A percentile compares a stretch with the other conserved stretches of the same genome.
Evolutionary conservation across 92 coral and sea anemone genomes (phyloP).

Genomic region (Palythoa heliodiscus): DNA sequence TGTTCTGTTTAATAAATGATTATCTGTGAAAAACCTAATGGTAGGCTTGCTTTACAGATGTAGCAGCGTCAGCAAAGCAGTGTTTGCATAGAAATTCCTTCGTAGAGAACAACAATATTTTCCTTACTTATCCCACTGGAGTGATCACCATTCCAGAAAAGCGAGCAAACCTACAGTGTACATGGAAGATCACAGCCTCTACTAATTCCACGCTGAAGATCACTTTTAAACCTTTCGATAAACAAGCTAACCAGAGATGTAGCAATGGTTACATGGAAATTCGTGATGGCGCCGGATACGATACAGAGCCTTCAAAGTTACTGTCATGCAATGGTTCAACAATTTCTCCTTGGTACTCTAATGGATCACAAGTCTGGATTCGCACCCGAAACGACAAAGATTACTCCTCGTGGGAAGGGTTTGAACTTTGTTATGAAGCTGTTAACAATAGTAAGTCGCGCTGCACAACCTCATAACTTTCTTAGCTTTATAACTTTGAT

Average conservation of each 20-base stretch:
- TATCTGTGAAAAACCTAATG: not conserved
- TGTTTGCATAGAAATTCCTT: conserved; percentile 36
- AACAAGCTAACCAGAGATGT: not conserved
- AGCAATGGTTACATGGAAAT: conserved; percentile 20
- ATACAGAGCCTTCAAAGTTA: not conserved
- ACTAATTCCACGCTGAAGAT: conserved; percentile 3
- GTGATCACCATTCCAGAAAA: not conserved
- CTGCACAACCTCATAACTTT: too few species aligned
- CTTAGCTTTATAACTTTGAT: too few species aligned
- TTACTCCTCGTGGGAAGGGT: conserved; percentile 15
- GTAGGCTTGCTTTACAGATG: not conserved
- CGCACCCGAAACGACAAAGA: conserved; percentile 37
- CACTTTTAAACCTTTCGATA: conserved; percentile 10
- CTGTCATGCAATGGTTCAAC: conserved; percentile 22
- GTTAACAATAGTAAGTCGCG: not conserved
- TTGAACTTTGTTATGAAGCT: conserved; percentile 34
- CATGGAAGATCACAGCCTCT: conserved; percentile 28
- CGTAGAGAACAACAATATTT: conserved; percentile 34
- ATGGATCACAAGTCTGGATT: conserved; percentile 17
- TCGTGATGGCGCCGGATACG: conserved; percentile 35
- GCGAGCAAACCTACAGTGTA: not conserved
- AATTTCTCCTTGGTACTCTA: conserved; percentile 23
- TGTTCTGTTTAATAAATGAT: not conserved
- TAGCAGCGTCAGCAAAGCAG: not conserved
- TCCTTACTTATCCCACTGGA: conserved; percentile 26